Evolutionary conservation across 2,797 vertebrate species (phyloP).

Genomic region (Clarias laeviceps): DNA sequence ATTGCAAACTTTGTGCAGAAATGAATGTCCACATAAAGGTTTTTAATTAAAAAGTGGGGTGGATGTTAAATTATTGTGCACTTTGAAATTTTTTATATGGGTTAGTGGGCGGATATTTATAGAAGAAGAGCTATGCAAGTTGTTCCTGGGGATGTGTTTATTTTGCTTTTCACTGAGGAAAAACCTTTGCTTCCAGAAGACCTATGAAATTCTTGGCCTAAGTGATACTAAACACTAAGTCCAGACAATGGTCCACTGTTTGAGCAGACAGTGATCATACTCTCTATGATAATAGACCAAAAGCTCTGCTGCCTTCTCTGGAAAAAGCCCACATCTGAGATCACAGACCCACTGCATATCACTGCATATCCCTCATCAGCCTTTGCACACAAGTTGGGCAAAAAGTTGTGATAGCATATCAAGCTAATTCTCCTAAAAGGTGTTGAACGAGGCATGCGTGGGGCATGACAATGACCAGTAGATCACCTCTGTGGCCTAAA

Average conservation of each 20-base stretch:
- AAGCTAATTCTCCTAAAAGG: conserved; percentile 39
- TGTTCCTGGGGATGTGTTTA: conserved; percentile 55
- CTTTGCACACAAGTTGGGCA: conserved; percentile 10
- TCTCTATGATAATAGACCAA: conserved; percentile 48
- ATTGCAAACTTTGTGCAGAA: conserved; percentile 46
- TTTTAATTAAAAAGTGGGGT: conserved; percentile 61
- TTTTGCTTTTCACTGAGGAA: conserved; percentile 54
- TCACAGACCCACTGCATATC: conserved; percentile 44
- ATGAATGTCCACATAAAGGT: conserved; percentile 59
- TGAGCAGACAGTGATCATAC: conserved; percentile 53
- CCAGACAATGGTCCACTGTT: conserved; percentile 57
- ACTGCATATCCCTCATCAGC: conserved; percentile 21
- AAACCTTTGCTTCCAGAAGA: conserved; percentile 48
- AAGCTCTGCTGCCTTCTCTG: conserved; percentile 37
- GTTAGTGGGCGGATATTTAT: conserved; percentile 61
- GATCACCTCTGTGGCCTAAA: conserved; percentile 45
- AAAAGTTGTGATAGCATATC: conserved; percentile 48
- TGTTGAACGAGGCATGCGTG: conserved; percentile 21
- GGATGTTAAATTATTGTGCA: conserved; percentile 64
- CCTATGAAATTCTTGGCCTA: conserved; percentile 35
- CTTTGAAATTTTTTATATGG: conserved; percentile 63
- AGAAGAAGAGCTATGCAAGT: conserved; percentile 51
- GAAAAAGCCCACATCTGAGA: conserved; percentile 48
- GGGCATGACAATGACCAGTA: conserved; percentile 39
- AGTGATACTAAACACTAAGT: conserved; percentile 36